A percentile compares a stretch with the other conserved stretches of the same genome.
Conservation (phyloP, 2,113 vertebrate genomes). For the Coracopsis vasa region DNA sequence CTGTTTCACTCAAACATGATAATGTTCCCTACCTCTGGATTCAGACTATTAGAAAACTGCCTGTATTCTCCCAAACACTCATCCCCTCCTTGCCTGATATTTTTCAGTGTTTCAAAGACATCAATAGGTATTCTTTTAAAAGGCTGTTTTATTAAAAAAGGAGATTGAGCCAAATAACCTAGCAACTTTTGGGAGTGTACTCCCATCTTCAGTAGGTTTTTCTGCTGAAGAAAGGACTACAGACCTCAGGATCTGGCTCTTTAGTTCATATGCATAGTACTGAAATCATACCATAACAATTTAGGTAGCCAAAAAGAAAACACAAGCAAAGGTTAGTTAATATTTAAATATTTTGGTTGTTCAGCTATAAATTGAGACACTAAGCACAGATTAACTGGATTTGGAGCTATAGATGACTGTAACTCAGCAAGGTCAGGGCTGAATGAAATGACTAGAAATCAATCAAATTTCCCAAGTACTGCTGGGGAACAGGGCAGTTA, state of each 20-base stretch:
- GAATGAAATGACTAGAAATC: constrained; percentile 35
- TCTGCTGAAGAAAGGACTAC: background rate
- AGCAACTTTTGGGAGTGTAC: background rate
- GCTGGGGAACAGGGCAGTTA: constrained; percentile 20
- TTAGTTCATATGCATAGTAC: background rate
- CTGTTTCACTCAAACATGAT: background rate
- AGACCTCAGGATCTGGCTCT: background rate
- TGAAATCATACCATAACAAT: background rate
- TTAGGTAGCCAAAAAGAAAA: background rate
- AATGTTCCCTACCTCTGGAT: background rate
- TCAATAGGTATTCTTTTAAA: background rate
- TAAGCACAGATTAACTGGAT: constrained; percentile 15
- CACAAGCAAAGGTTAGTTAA: background rate
- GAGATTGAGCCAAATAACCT: background rate
- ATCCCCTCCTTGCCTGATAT: background rate
- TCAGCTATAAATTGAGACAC: background rate
- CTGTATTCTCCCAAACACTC: background rate
- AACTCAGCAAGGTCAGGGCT: constrained; percentile 52
- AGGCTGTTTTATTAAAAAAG: background rate
- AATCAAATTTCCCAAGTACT: constrained; percentile 7
- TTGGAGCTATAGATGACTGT: background rate
- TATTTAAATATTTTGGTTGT: constrained; percentile 21
- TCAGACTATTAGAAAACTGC: background rate
- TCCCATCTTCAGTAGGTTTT: background rate
- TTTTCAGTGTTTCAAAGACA: background rate